A percentile compares a stretch with the other conserved stretches of the same genome.
Conservation (phyloP, 2,113 vertebrate species). For the Recurvirostra avosetta region DNA sequence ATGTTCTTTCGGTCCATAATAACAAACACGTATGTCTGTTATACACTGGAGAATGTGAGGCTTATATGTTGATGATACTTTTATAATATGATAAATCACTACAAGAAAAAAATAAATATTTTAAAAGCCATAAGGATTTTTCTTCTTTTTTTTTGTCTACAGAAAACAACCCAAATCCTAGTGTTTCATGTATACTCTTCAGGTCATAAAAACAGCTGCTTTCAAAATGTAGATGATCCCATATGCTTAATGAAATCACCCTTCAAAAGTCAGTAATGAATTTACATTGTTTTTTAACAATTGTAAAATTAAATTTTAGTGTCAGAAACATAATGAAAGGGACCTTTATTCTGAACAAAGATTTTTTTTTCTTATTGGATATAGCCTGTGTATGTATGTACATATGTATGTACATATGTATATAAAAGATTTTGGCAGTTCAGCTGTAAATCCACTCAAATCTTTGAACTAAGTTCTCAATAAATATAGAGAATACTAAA, state of each 20-base stretch:
- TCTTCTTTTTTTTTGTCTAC: background rate
- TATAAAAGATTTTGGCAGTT: background rate
- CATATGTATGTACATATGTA: background rate
- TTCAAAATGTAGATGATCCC: conserved; percentile 32
- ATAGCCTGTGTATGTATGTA: background rate
- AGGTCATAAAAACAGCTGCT: background rate
- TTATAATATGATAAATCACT: conserved; percentile 51
- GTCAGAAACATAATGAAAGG: conserved; percentile 11
- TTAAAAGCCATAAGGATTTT: background rate
- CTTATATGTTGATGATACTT: conserved; percentile 34
- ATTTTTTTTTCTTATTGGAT: background rate
- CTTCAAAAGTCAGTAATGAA: conserved; percentile 7
- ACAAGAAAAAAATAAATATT: background rate
- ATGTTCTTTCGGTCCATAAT: rapidly evolving
- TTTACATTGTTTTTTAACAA: background rate
- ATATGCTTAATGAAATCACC: conserved; percentile 8
- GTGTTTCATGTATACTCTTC: background rate
- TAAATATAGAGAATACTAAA: background rate
- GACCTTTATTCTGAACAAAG: background rate
- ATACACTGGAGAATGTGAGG: conserved; percentile 1
- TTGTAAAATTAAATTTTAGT: background rate
- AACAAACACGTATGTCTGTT: background rate
- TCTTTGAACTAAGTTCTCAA: background rate
- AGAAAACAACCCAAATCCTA: background rate
- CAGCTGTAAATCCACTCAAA: background rate